Evolutionary conservation across 2,113 vertebrate genomes (phyloP).

Genomic region (Pogona vitticeps): DNA sequence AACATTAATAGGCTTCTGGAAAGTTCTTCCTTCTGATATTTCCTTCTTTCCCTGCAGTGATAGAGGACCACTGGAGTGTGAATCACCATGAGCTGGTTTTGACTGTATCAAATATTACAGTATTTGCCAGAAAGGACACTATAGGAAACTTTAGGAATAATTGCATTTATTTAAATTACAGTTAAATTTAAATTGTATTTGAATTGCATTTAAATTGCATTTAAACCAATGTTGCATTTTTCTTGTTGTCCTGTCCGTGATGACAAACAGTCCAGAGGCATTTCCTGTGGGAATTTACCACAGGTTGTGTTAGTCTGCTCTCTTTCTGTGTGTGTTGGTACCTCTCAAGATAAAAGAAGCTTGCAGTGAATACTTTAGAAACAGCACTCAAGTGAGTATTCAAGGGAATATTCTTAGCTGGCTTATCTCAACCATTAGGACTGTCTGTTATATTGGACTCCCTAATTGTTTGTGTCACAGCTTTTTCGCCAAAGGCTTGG

Average conservation of each 20-base stretch:
- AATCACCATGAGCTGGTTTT: neutral
- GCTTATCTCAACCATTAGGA: conserved; percentile 43
- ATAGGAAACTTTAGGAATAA: neutral
- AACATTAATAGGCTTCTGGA: neutral
- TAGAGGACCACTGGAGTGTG: neutral
- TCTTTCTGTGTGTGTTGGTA: neutral
- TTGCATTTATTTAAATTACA: too few relatives aligned
- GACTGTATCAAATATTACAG: neutral
- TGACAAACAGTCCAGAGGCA: neutral
- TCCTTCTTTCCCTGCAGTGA: neutral
- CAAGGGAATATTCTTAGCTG: conserved; percentile 61
- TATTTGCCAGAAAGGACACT: neutral
- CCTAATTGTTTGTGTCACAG: conserved; percentile 51
- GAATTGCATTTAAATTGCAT: neutral
- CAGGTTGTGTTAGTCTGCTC: neutral
- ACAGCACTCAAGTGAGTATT: conserved; percentile 28
- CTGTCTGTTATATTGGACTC: conserved; percentile 44
- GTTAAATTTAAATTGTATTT: too few relatives aligned
- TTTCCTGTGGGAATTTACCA: neutral
- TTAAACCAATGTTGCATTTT: neutral
- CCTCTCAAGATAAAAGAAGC: conserved; percentile 14
- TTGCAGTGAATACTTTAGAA: conserved; percentile 17
- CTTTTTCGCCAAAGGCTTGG: conserved; percentile 48
- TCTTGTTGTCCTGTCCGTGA: neutral
- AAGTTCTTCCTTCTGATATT: neutral